phyloP scores from a whole-genome alignment of 2,888 invertebrate genomes.

The Shargacucullia verbasci region DNA sequence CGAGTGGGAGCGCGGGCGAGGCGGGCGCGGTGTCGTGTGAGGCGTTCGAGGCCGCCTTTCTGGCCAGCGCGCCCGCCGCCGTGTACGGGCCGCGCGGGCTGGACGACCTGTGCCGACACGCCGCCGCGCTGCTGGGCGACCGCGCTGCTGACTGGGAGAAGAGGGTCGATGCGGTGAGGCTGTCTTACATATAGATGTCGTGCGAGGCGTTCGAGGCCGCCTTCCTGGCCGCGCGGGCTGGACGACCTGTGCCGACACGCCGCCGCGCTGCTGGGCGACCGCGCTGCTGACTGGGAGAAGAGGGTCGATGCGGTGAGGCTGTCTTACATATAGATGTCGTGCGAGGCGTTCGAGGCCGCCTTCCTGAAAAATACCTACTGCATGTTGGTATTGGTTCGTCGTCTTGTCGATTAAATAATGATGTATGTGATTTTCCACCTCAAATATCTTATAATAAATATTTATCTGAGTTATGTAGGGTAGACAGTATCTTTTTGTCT shows the following conservation, averaged over 20 bases:
- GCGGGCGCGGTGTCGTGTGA: constrained; percentile 97
- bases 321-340: too few relatives aligned
- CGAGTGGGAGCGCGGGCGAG: constrained; percentile 84
- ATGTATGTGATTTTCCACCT: too few relatives aligned
- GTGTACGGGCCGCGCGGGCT: constrained; percentile 95
- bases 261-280: constrained; percentile 91
- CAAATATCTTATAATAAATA: too few relatives aligned
- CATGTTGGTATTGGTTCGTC: too few relatives aligned
- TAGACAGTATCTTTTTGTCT: too few relatives aligned
- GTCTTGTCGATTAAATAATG: too few relatives aligned
- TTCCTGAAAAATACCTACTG: too few relatives aligned
- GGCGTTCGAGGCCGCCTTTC: constrained; percentile 95
- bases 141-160: constrained; percentile 97
- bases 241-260: constrained; percentile 89
- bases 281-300: constrained; percentile 97
- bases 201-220: too few relatives aligned
- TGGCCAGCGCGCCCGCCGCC: constrained; percentile 94
- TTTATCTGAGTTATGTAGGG: too few relatives aligned
- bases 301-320: constrained; percentile 95
- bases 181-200: too few relatives aligned
- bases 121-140: constrained; percentile 93
- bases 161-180: constrained; percentile 95
- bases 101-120: constrained; percentile 93
- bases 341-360: too few relatives aligned
- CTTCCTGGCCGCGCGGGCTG: constrained; percentile 68